Conservation (phyloP, 2,113 vertebrate genomes). For the Austrofundulus limnaeus region DNA sequence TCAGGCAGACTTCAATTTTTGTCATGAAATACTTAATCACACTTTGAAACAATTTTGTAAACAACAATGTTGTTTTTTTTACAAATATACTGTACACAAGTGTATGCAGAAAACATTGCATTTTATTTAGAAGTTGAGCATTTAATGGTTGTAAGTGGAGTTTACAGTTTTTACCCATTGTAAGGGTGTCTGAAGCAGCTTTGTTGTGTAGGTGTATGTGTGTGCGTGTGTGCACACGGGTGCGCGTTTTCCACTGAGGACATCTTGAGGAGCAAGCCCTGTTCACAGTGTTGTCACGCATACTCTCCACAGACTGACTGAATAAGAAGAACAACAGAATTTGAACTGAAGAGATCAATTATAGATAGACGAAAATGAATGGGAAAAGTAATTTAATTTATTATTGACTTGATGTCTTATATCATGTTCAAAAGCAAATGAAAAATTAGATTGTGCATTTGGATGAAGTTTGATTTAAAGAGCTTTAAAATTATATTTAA, state of each 20-base stretch:
- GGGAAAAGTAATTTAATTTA: constrained; percentile 85
- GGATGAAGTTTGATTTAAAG: constrained; percentile 81
- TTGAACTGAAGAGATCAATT: constrained; percentile 86
- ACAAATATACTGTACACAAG: too few relatives aligned
- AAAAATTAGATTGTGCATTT: constrained; percentile 84
- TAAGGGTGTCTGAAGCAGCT: constrained; percentile 4
- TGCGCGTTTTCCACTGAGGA: constrained; percentile 37
- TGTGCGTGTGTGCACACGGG: constrained; percentile 15
- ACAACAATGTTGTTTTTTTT: neutral
- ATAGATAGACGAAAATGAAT: constrained; percentile 87
- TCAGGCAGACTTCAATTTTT: neutral
- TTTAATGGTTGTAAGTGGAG: neutral
- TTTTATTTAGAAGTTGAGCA: neutral
- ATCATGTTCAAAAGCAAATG: constrained; percentile 83
- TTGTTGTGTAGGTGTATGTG: constrained; percentile 14
- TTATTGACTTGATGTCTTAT: constrained; percentile 85
- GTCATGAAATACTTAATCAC: neutral
- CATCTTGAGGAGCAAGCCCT: constrained; percentile 44
- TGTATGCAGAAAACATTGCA: neutral
- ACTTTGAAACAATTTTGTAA: neutral
- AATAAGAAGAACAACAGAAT: constrained; percentile 83
- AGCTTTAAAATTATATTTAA: constrained; percentile 82
- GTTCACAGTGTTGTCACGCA: constrained; percentile 76
- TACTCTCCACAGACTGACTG: constrained; percentile 73
- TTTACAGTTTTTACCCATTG: neutral